phyloP scores from a whole-genome alignment of 2,888 invertebrate species.

The Muschampia plurimacula region DNA sequence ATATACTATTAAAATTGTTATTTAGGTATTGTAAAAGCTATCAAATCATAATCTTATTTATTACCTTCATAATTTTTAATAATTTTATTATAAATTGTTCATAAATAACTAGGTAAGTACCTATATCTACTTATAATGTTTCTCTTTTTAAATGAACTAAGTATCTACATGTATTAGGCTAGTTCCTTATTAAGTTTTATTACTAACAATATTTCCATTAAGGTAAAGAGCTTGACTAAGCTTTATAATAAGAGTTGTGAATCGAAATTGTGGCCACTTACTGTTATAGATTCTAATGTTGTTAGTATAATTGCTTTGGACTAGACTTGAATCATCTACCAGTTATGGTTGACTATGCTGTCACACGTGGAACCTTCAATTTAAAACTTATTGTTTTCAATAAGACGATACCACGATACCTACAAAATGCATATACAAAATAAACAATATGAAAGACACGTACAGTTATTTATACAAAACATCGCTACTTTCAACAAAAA shows the following conservation, averaged over 20 bases:
- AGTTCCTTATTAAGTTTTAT: constrained; percentile 50
- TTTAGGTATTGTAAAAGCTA: constrained; percentile 48
- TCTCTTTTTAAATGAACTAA: constrained; percentile 63
- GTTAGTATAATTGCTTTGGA: constrained; percentile 72
- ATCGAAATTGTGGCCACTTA: constrained; percentile 84
- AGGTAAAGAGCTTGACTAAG: constrained; percentile 84
- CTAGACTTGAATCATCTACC: constrained; percentile 59
- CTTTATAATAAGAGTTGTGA: constrained; percentile 85
- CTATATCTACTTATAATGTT: constrained; percentile 29
- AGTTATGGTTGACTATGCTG: constrained; percentile 8
- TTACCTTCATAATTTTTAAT: constrained; percentile 64
- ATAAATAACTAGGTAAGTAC: constrained; percentile 33
- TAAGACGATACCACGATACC: constrained; percentile 4
- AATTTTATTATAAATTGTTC: constrained; percentile 48
- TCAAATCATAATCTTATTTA: constrained; percentile 60
- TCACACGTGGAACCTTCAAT: constrained; percentile 20
- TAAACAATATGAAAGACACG: constrained; percentile 12
- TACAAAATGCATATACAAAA: constrained; percentile 1
- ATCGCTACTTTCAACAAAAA: neutral
- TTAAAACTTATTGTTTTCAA: constrained; percentile 18
- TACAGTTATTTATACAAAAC: constrained; percentile 19
- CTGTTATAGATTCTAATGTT: constrained; percentile 66
- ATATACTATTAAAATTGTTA: constrained; percentile 52
- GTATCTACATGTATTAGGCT: constrained; percentile 61
- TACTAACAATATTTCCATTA: constrained; percentile 66